These are phyloP conservation scores for Aspidiotus destructor DNA, from an alignment of 2,888 invertebrate genomes.

Conservation along the genomic window DNA sequence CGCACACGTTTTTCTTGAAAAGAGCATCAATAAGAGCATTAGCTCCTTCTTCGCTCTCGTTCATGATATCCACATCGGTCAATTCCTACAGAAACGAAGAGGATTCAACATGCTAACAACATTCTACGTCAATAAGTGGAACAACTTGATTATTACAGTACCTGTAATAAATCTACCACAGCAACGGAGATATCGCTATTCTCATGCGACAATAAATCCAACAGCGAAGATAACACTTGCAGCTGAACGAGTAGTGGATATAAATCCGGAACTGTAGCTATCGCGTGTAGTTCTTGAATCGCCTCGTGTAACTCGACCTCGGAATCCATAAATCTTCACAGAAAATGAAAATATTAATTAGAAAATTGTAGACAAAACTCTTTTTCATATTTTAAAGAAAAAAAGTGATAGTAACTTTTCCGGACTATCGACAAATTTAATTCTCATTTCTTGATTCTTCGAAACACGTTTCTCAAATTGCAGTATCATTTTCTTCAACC, in stretches of 20 bases:
- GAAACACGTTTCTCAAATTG: conserved; percentile 89
- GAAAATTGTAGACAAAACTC: too few species aligned
- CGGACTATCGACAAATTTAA: conserved; percentile 93
- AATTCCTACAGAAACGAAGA: conserved; percentile 57
- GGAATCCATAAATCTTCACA: conserved; percentile 77
- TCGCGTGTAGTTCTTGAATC: conserved; percentile 78
- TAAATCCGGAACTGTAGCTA: conserved; percentile 91
- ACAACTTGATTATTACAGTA: conserved; percentile 38
- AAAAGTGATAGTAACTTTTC: conserved; percentile 55
- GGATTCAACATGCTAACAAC: background rate
- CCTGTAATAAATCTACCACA: conserved; percentile 61
- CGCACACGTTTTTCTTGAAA: conserved; percentile 79
- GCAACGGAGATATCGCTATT: conserved; percentile 87
- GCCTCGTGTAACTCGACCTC: conserved; percentile 87
- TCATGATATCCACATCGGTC: conserved; percentile 91
- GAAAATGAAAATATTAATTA: background rate
- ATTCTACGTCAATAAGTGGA: background rate
- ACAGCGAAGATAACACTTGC: conserved; percentile 76
- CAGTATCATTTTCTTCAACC: conserved; percentile 76
- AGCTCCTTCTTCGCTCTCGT: conserved; percentile 86
- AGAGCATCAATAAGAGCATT: conserved; percentile 78
- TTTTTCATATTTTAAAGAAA: background rate
- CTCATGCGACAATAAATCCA: conserved; percentile 88
- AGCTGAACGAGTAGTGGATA: conserved; percentile 85
- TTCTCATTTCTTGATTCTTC: conserved; percentile 93